These are phyloP conservation scores for Sardina pilchardus DNA, from an alignment of 2,113 vertebrate species.

Conservation along the genomic window DNA sequence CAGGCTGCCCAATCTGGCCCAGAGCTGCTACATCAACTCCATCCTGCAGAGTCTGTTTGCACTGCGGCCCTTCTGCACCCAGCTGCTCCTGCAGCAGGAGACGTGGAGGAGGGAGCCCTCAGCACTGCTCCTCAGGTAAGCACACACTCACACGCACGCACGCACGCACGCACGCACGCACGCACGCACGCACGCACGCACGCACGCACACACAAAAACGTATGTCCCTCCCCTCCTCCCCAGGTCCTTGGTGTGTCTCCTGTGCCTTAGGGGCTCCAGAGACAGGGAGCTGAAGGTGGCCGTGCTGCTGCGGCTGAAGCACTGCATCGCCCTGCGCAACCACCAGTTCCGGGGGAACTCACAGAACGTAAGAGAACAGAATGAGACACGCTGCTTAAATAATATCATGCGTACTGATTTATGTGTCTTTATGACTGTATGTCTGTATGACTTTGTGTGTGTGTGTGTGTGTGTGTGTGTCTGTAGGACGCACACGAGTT, in stretches of 20 bases:
- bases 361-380: neutral
- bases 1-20: neutral
- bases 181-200: neutral
- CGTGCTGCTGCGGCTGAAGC: neutral
- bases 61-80: neutral
- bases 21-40: neutral
- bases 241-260: neutral
- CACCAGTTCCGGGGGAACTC: neutral
- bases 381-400: neutral
- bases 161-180: neutral
- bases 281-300: neutral
- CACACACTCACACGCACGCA: neutral
- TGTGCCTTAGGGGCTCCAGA: neutral
- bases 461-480: neutral
- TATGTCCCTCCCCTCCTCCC: neutral
- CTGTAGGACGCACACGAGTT: neutral
- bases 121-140: neutral
- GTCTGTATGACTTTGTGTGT: neutral
- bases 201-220: neutral
- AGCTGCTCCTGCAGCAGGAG: neutral
- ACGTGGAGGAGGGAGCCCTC: neutral
- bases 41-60: neutral
- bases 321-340: neutral
- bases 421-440: too few species aligned
- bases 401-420: neutral